Evolutionary conservation across 2,797 vertebrate genomes (phyloP), one percentile per base, ranked within the genome.

Genomic region (Adelosebastes latens): DNA sequence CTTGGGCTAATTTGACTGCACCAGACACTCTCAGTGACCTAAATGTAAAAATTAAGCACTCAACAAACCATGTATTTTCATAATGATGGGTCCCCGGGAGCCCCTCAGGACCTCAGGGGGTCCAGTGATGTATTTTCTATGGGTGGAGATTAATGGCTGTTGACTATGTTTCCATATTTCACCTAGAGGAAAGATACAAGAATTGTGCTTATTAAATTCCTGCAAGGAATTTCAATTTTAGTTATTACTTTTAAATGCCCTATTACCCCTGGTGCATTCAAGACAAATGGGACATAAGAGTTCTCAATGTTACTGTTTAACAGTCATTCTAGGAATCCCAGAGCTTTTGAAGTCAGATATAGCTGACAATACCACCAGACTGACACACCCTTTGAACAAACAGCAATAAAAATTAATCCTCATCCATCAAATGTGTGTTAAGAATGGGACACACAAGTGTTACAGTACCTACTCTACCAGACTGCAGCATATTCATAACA

Each of bases 41-140:
- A 34, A 39, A 32, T 62, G 0, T 73, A 10, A 24, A 65, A 27
- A 20, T 8, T 1, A 12, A 63, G 4, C 22, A 39, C 46, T 64
- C 12, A 24, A 67, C 82, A 8, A 29, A 90, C 89, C 89, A 39
- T 90, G 89, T n/a, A 77, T 39, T 69, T 89, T 90, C 79, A 90
- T 64, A 6, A 87, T 14, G 3, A 29, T 27, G 18, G 89, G 81
- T 55, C 85, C 75, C 0, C 80, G 79, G 59, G 85, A 86, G 16
- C 87, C 77, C n/a, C 3, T 58, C 1, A 90, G 81, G 16, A 84
- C 52, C 39, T 84, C 68, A 18, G 83, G 79, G 22, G 72, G 52
- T 24, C 87, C 89, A 12, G 68, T 86, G 61, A 89, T 77, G 2
- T 4, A 13, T 49, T 69, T 84, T 13, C 24, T 86, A 6, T 58